These are phyloP conservation scores for Calidris pygmaea DNA, from an alignment of 2,113 vertebrate genomes.

Conservation along the genomic window DNA sequence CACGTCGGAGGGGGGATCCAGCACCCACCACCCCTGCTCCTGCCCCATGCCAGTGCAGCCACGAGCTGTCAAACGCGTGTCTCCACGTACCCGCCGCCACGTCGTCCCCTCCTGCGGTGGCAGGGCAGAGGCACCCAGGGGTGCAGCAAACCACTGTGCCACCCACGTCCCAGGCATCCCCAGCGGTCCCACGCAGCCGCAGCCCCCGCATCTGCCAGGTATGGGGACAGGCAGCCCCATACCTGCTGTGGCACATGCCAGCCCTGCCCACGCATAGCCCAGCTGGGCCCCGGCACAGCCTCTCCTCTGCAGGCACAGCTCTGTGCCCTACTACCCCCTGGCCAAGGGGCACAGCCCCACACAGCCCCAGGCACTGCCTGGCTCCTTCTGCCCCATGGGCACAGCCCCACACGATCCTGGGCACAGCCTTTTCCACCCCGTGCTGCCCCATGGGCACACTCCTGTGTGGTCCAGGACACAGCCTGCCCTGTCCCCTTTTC, in stretches of 20 bases:
- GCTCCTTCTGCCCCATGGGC: background rate
- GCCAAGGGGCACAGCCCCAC: background rate
- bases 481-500: background rate
- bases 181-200: fast-evolving
- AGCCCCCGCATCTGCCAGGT: background rate
- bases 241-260: fast-evolving
- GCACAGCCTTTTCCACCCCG: background rate
- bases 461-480: background rate
- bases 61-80: fast-evolving
- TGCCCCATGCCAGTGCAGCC: background rate
- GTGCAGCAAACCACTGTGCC: background rate
- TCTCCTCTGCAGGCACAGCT: background rate
- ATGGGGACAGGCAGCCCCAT: background rate
- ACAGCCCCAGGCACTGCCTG: background rate
- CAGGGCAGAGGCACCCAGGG: background rate
- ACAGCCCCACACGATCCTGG: background rate
- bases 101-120: fast-evolving
- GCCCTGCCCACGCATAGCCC: fast-evolving
- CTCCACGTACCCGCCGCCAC: fast-evolving
- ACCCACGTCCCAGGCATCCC: too few relatives aligned
- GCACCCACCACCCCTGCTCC: background rate
- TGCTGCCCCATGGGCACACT: background rate
- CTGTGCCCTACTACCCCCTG: background rate
- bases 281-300: background rate
- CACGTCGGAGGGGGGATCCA: background rate